Conservation (phyloP, 2,797 vertebrate species). For the Tragopan temminckii region DNA sequence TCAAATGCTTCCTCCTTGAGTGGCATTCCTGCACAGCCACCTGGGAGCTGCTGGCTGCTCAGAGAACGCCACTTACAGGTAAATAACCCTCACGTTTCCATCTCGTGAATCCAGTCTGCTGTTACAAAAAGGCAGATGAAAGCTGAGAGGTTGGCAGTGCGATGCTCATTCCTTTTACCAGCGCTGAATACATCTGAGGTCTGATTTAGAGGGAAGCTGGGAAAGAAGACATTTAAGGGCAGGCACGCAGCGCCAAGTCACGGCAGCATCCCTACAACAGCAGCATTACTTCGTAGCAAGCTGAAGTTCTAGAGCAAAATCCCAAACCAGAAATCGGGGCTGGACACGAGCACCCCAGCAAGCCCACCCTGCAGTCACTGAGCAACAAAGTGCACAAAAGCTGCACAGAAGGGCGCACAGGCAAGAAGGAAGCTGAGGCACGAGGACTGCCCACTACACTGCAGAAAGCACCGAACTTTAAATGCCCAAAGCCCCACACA, state of each 20-base stretch:
- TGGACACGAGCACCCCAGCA: background rate
- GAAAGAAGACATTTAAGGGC: background rate
- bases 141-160: slow-evolving; percentile 8
- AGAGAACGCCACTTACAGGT: slow-evolving; percentile 21
- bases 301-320: background rate
- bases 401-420: accelerated
- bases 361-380: accelerated
- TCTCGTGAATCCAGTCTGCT: background rate
- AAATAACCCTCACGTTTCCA: slow-evolving; percentile 48
- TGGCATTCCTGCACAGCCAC: background rate
- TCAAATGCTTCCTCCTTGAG: slow-evolving; percentile 41
- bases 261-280: background rate
- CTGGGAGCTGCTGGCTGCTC: slow-evolving; percentile 9
- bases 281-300: background rate
- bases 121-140: slow-evolving; percentile 4
- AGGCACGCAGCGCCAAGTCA: background rate
- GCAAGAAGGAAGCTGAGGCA: background rate
- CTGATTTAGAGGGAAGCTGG: background rate
- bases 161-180: background rate
- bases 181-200: background rate
- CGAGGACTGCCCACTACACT: background rate
- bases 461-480: background rate
- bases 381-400: accelerated
- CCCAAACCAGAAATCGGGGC: background rate
- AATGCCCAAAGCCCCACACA: background rate